phyloP scores from a whole-genome alignment of 2,888 invertebrate genomes.

The Dromius quadrimaculatus region DNA sequence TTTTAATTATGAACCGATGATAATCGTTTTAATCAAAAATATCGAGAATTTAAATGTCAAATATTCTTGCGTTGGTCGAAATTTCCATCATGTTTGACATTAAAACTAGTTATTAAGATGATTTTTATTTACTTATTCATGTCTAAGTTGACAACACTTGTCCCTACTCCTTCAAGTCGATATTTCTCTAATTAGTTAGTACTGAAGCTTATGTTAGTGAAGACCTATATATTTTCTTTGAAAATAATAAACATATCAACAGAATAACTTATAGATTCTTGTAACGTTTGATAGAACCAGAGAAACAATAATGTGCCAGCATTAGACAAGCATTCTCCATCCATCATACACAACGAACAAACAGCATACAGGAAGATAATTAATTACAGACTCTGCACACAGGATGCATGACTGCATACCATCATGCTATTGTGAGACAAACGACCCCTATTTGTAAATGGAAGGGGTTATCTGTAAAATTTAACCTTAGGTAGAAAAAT shows the following conservation, averaged over 20 bases:
- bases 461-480: neutral
- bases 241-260: neutral
- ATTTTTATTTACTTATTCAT: no score
- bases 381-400: neutral
- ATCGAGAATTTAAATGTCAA: no score
- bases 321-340: neutral
- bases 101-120: no score
- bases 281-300: neutral
- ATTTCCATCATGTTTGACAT: no score
- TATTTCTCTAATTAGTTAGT: no score
- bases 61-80: no score
- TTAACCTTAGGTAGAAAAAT: neutral
- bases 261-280: neutral
- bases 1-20: no score
- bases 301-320: slow-evolving; percentile 1
- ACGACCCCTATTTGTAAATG: neutral
- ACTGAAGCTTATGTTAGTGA: no score
- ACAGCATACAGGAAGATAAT: neutral
- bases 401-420: neutral
- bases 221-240: no score
- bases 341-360: neutral
- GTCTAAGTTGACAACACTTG: no score
- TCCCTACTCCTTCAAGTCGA: no score
- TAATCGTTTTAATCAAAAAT: no score
- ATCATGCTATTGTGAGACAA: neutral